phyloP scores from a whole-genome alignment of 2,113 vertebrate species.

The Piprites chloris region DNA sequence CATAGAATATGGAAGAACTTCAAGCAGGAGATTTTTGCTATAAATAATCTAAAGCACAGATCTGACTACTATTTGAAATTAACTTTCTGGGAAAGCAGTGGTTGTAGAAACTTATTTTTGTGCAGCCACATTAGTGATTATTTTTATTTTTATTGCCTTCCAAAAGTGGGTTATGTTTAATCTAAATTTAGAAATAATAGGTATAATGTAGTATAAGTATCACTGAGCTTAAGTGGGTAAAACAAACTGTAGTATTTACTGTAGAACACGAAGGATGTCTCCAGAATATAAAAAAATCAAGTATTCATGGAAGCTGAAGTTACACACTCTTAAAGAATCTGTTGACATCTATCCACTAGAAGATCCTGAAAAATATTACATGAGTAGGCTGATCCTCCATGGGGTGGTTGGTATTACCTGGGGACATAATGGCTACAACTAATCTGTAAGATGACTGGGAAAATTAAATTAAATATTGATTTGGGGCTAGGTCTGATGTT shows the following conservation, averaged over 20 bases:
- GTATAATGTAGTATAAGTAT: neutral
- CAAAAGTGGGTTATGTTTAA: neutral
- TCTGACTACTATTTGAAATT: neutral
- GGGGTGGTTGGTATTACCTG: constrained; percentile 5
- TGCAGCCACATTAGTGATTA: neutral
- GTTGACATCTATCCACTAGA: constrained; percentile 9
- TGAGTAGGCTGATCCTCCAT: neutral
- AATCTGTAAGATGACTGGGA: constrained; percentile 50
- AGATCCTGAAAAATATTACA: constrained; percentile 6
- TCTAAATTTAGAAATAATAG: neutral
- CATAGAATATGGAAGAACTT: neutral
- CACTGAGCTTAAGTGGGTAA: neutral
- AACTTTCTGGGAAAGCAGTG: neutral
- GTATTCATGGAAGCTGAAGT: neutral
- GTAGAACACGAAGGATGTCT: neutral
- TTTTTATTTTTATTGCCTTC: neutral
- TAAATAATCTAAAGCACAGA: neutral
- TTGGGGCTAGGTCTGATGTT: constrained; percentile 41
- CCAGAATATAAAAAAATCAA: neutral
- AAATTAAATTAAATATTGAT: constrained; percentile 80
- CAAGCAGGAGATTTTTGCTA: neutral
- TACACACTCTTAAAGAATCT: neutral
- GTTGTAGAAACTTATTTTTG: neutral
- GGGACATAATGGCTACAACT: constrained; percentile 34
- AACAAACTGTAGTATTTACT: neutral